phyloP scores from a whole-genome alignment of 1,140 invertebrate species.

The Apis cerana region DNA sequence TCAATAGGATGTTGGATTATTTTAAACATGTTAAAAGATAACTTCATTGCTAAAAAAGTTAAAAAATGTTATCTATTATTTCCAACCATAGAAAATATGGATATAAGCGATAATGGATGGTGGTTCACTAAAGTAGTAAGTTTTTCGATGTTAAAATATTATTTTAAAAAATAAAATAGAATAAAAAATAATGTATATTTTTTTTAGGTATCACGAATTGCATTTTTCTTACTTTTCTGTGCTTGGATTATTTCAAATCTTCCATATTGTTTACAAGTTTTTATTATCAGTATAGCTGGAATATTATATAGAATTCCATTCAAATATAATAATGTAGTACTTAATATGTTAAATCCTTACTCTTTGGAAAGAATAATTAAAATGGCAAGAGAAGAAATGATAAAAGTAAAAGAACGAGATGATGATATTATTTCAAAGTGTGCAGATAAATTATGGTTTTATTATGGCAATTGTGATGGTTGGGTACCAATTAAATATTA shows the following conservation, averaged over 20 bases:
- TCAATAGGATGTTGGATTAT: slow-evolving; percentile 92
- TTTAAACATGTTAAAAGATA: slow-evolving; percentile 86
- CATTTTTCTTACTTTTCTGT: slow-evolving; percentile 82
- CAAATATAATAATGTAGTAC: slow-evolving; percentile 75
- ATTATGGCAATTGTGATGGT: slow-evolving; percentile 88
- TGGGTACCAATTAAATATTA: slow-evolving; percentile 89
- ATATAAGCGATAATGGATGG: slow-evolving; percentile 86
- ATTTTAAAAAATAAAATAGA: neutral
- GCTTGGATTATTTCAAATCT: slow-evolving; percentile 84
- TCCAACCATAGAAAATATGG: slow-evolving; percentile 91
- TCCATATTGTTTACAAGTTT: slow-evolving; percentile 80
- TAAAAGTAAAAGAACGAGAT: slow-evolving; percentile 83
- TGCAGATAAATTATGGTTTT: slow-evolving; percentile 85
- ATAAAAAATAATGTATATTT: slow-evolving; percentile 8
- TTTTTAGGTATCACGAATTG: slow-evolving; percentile 76
- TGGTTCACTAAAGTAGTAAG: slow-evolving; percentile 82
- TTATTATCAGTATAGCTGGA: slow-evolving; percentile 82
- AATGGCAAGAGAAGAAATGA: slow-evolving; percentile 85
- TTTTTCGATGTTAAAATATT: slow-evolving; percentile 16
- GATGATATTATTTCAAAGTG: slow-evolving; percentile 81
- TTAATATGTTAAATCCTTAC: slow-evolving; percentile 81
- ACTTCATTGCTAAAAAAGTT: slow-evolving; percentile 79
- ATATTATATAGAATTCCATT: slow-evolving; percentile 78
- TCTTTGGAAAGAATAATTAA: slow-evolving; percentile 82
- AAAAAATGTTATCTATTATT: slow-evolving; percentile 87